phyloP scores from a whole-genome alignment of 1,140 invertebrate genomes.

The Atta texana region DNA sequence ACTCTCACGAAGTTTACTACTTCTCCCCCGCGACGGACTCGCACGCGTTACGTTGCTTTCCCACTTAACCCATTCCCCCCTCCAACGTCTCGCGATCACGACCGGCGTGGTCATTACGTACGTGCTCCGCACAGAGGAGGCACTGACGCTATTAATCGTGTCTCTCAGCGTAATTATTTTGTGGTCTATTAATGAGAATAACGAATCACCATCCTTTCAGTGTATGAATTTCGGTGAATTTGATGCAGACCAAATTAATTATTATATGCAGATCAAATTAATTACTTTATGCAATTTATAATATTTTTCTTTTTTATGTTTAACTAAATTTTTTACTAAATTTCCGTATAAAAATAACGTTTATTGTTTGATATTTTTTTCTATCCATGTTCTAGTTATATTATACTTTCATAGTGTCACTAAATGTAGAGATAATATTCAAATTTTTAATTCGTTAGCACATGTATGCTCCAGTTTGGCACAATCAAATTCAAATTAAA shows the following conservation, averaged over 20 bases:
- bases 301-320: no score
- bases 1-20: constrained; percentile 52
- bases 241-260: no score
- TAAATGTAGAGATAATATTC: not conserved
- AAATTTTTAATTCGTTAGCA: not conserved
- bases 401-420: not conserved
- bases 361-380: not conserved
- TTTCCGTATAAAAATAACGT: not conserved
- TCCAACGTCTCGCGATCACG: not conserved
- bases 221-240: no score
- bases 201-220: not conserved
- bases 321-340: not conserved
- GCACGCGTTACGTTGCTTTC: constrained; percentile 56
- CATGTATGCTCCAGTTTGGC: not conserved
- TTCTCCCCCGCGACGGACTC: constrained; percentile 54
- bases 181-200: not conserved
- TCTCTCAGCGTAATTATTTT: not conserved
- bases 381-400: not conserved
- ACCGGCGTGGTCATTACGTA: constrained; percentile 12
- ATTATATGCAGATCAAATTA: no score
- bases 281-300: no score
- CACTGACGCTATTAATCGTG: not conserved
- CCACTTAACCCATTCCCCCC: constrained; percentile 59
- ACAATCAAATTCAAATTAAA: not conserved
- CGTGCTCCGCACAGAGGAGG: not conserved